Evolutionary conservation across 2,797 vertebrate species (phyloP), one percentile per base, ranked within the genome.

Genomic region (Onychomys torridus): DNA sequence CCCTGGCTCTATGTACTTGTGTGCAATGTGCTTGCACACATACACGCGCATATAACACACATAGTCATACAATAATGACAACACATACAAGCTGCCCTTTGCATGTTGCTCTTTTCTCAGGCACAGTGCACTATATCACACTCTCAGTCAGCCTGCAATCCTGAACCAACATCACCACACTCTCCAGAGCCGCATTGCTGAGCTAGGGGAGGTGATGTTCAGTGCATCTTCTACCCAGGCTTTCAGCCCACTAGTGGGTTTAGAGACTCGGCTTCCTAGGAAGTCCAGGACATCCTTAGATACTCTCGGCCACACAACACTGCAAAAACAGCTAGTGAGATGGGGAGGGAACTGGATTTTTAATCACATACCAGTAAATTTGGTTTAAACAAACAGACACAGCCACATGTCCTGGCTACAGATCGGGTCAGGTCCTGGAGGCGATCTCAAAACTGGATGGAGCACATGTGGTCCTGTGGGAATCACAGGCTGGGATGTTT

Each of bases 381-480:
- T 21, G 82, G 81, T 37, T 81, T 69, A 73, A 55, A 25, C 37
- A 34, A 37, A 32, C 37, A 37, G 40, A 79, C 46, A 65, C 6
- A 77, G 69, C 14, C 61, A 75, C 67, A 14, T 0, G 2, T 29
- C 76, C 23, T 6, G 27, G 59, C 5, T 27, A 83, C 14, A 13
- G 37, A 6, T 57, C 2, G 32, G 67, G 57, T 19, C 11, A 49
- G 0, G 0, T 29, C 29, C 5, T 4, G 27, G 67, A n/a, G 67
- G 21, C 2, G 29, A 46, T 4, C 23, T 25, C 13, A 67, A 63
- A 73, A 76, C 27, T 17, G 61, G 78, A 55, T 40, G 23, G 57
- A 76, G 37, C n/a, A 10, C 17, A 5, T 69, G 13, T 0, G 16
- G 46, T 61, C 32, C 0, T 0, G 21, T 6, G 49, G 77, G 57